Evolutionary conservation across 2,113 vertebrate species (phyloP), one percentile per base, ranked within the genome.

Genomic region (Phrynocephalus versicolor): DNA sequence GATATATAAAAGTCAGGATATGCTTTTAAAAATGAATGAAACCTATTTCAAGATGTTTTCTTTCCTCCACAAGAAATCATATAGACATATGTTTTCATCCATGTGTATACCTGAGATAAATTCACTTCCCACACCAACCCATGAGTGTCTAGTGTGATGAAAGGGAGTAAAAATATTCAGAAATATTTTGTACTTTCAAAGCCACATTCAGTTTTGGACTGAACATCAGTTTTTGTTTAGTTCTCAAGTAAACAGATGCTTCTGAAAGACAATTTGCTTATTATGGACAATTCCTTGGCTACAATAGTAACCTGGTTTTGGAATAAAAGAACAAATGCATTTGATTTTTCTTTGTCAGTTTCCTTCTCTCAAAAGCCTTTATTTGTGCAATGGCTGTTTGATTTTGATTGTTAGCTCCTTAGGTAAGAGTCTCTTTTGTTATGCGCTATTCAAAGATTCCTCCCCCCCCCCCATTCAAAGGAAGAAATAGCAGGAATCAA

Each of bases 301-400:
- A 14, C 19, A 33, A 81, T 72, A 70, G 85, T 55, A 37, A 70
- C 1, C 0, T n/a, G 39, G 27, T 23, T 73, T 12, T 79, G 27
- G 3, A 13, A 79, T 71, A 41, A 69, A n/a, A 85, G 37, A 41
- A 8, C 57, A 67, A 82, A 78, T 78, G 21, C 14, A 27, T 15
- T 70, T 60, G 80, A 30, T 77, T 70, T 73, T 27, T 55, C 69
- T 33, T 69, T 39, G 57, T 64, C 2, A 39, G 2, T 62, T 90
- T 92, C 84, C 21, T 16, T 3, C 73, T 30, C 62, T 87, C 23
- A 65, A 3, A 82, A 33, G 30, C 51, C n/a, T 86, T 9, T 73
- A 1, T 75, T 91, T 19, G 14, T 89, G 1, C 35, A 85, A 37
- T 3, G 81, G 58, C n/a, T 79, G 67, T 86, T 84, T 87, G n/a